These are phyloP conservation scores for Quadroppia sp. DNA, from an alignment of 2,888 invertebrate species.

Conservation along the genomic window DNA sequence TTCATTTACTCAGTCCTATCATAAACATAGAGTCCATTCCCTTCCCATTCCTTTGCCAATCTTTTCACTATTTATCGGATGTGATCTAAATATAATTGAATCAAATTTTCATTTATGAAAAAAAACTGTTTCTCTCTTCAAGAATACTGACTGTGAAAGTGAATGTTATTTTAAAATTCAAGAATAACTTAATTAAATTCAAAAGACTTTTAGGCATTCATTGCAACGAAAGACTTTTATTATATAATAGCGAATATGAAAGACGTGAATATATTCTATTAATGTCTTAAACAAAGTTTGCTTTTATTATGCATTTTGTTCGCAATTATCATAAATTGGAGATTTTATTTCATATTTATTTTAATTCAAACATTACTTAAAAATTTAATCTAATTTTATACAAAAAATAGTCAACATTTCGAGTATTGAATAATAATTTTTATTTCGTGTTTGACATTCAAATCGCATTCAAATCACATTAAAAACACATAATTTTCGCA, in stretches of 20 bases:
- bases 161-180: constrained; percentile 10
- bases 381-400: no score
- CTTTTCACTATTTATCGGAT: neutral
- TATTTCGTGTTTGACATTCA: neutral
- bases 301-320: neutral
- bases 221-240: neutral
- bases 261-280: neutral
- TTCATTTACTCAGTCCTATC: neutral
- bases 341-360: neutral
- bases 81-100: neutral
- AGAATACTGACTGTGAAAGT: neutral
- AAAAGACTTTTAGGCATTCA: neutral
- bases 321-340: neutral
- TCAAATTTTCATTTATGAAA: neutral
- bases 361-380: neutral
- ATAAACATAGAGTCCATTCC: neutral
- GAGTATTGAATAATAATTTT: no score
- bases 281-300: neutral
- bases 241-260: neutral
- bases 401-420: no score
- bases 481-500: no score
- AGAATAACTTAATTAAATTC: constrained; percentile 8
- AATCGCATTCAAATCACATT: no score
- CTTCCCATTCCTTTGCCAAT: neutral
- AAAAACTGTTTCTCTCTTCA: neutral